Evolutionary conservation across 2,113 vertebrate genomes (phyloP).

Genomic region (Phylloscopus whistleri): DNA sequence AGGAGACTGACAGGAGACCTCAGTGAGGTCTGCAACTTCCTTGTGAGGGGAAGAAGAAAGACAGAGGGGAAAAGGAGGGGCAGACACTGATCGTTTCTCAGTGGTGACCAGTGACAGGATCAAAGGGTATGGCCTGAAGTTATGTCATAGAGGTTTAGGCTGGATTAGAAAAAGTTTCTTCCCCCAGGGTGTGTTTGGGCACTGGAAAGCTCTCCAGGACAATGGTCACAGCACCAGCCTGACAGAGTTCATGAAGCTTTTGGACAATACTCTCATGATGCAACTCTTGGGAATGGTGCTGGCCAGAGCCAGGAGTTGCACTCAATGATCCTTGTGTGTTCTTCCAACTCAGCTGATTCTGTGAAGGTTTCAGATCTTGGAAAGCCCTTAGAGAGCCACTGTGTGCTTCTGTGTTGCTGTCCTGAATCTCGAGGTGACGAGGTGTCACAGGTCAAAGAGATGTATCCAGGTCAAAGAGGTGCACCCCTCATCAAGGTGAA

Average conservation of each 20-base stretch:
- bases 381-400: neutral
- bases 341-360: neutral
- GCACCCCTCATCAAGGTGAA: neutral
- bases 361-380: neutral
- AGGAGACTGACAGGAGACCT: neutral
- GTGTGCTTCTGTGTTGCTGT: neutral
- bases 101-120: neutral
- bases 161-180: neutral
- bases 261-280: neutral
- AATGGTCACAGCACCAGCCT: neutral
- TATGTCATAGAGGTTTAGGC: neutral
- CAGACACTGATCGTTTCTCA: neutral
- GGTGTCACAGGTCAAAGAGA: neutral
- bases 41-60: neutral
- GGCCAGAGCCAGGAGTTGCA: neutral
- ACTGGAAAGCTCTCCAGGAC: neutral
- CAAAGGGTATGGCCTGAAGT: neutral
- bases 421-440: neutral
- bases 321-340: neutral
- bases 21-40: neutral
- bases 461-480: neutral
- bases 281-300: neutral
- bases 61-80: neutral
- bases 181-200: neutral
- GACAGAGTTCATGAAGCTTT: neutral